Base-by-base conservation (phyloP, 92 coral and sea anemone species). In the Bergia puertoricense region DNA sequence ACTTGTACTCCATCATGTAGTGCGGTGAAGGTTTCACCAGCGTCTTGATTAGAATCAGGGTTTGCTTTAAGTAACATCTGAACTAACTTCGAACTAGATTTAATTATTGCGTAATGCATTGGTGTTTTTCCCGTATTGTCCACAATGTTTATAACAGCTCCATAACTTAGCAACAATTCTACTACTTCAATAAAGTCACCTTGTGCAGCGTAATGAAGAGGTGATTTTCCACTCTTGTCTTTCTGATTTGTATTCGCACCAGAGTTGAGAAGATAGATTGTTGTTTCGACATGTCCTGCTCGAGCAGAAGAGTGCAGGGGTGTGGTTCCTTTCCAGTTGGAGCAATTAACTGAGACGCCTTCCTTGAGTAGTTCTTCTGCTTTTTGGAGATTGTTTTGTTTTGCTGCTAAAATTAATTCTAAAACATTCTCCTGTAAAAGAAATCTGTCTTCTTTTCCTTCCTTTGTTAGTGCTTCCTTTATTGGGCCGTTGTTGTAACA, bases 261-360 rank as follows among this genome's bases (percentile, higher is more conserved):
- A 2, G 6, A 16, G 1, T 65, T 15, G 39, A 81, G 75, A 56
- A 81, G 30, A 8, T 13, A 40, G 11, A 0, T 65, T 22, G 74
- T 65, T 42, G 14, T 42, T 65, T 66, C 86, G 37, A 81, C 57
- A 57, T 67, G 50, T 8, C 86, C 86, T 14, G 56, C 48, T 81
- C n/a, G 68, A 16, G n/a, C 76, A 18, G 86, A 20, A 42, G 54
- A 62, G 40, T 81, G 86, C 86, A 81, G 40, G 16, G 86, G 86
- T 9, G 86, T 81, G 37, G 39, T 42, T 40, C 86, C 76, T 40
- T 81, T 81, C 56, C 74, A 81, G 38, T 81, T 42, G 20, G 74
- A 62, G 40, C 46, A 81, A 68, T 81, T 65, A 56, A 81, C 56
- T 5, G 48, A 65, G 36, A 81, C 75, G 1, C 85, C 85, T 22